phyloP scores from a whole-genome alignment of 2,888 invertebrate genomes.

The Hydraecia micacea region DNA sequence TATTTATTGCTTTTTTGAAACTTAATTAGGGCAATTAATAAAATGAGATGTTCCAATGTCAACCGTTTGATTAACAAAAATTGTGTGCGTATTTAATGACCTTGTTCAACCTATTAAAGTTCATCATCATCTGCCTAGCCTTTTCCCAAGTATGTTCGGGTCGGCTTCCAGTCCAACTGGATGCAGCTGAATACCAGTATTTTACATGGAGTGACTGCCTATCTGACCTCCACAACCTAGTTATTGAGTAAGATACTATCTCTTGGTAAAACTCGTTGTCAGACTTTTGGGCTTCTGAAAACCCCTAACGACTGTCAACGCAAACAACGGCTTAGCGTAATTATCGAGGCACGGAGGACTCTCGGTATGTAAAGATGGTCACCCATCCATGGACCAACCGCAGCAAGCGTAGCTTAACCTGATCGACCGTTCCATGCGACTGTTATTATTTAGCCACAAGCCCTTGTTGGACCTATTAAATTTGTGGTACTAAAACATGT shows the following conservation, averaged over 20 bases:
- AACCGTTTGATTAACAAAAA: neutral
- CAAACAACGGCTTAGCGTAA: too few species aligned
- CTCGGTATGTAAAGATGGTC: too few species aligned
- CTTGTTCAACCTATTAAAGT: neutral
- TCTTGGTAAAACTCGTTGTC: neutral
- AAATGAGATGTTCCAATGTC: neutral
- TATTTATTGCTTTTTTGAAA: constrained; percentile 6
- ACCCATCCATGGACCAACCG: too few species aligned
- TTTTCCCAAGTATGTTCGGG: neutral
- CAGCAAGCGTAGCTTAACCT: too few species aligned
- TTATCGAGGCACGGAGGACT: too few species aligned
- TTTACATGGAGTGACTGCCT: too few species aligned
- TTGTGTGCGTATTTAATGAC: neutral
- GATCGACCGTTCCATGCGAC: too few species aligned
- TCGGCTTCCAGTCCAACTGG: neutral
- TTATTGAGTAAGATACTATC: neutral
- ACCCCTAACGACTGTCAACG: neutral
- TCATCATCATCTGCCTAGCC: neutral
- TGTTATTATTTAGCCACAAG: too few species aligned
- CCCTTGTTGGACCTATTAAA: neutral
- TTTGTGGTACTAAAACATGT: neutral
- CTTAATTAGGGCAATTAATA: neutral
- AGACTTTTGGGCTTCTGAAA: neutral
- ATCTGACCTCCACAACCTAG: neutral
- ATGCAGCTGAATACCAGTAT: neutral